A percentile compares a stretch with the other conserved stretches of the same genome.
These are phyloP conservation scores for Chionomys nivalis DNA, from an alignment of 2,113 vertebrate species.

Conservation along the genomic window DNA sequence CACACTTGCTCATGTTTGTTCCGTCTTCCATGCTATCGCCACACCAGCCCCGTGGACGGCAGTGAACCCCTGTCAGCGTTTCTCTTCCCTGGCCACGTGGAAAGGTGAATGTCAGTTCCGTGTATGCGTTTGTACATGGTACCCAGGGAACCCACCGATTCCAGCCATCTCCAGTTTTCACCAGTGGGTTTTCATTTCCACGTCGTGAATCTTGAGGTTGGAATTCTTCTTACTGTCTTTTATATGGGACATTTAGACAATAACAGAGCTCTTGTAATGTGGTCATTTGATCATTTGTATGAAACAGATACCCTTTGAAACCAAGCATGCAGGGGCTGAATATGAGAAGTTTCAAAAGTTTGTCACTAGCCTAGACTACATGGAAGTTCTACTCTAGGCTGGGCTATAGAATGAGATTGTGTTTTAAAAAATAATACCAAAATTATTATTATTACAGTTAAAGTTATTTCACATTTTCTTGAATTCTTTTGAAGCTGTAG, in stretches of 20 bases:
- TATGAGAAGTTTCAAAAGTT: background rate
- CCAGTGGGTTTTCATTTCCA: background rate
- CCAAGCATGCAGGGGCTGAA: background rate
- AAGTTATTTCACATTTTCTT: conserved; percentile 14
- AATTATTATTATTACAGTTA: background rate
- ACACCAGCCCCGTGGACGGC: conserved; percentile 37
- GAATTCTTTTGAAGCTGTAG: conserved; percentile 5
- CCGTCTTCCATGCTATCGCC: conserved; percentile 44
- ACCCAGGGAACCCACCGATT: background rate
- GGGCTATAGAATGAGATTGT: background rate
- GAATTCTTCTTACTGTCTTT: conserved; percentile 6
- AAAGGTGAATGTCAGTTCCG: background rate
- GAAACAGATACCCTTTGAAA: background rate
- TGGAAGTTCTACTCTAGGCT: background rate
- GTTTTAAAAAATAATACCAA: background rate
- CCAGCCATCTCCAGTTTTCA: background rate
- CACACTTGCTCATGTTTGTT: conserved; percentile 44
- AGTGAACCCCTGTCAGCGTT: background rate
- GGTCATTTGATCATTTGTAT: background rate
- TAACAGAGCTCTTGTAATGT: conserved; percentile 15
- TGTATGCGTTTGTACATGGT: background rate
- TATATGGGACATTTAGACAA: background rate
- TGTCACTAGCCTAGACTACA: background rate
- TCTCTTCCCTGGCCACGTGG: background rate
- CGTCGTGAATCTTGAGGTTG: conserved; percentile 27